These are phyloP conservation scores for Lasioglossum marginatum DNA, from an alignment of 2,888 invertebrate species.

Conservation along the genomic window DNA sequence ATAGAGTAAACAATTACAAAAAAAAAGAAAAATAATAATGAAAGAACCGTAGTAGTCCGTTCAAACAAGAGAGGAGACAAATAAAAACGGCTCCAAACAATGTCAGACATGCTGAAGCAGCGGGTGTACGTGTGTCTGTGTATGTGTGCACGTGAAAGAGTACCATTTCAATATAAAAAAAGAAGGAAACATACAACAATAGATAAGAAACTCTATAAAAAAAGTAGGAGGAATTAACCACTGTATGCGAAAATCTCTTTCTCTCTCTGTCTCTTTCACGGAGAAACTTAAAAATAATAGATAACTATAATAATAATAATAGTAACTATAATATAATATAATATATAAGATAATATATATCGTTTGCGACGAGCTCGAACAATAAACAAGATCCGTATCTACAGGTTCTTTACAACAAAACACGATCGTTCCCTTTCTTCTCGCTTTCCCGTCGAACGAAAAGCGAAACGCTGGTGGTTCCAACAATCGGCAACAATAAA, in stretches of 20 bases:
- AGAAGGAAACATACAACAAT: conserved; percentile 11
- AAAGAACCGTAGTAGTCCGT: conserved; percentile 47
- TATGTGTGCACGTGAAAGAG: conserved; percentile 37
- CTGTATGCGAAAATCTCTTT: conserved; percentile 74
- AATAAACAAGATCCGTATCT: conserved; percentile 79
- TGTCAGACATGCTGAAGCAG: conserved; percentile 31
- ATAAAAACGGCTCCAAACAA: conserved; percentile 40
- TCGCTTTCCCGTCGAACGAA: background rate
- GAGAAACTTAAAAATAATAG: conserved; percentile 72
- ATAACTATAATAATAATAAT: conserved; percentile 62
- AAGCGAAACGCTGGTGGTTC: background rate
- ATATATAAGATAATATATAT: conserved; percentile 63
- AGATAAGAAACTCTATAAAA: conserved; percentile 47
- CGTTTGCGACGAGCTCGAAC: conserved; percentile 71
- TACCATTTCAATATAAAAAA: conserved; percentile 42
- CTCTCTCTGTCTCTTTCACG: conserved; percentile 11
- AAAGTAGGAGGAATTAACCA: conserved; percentile 68
- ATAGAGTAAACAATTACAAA: background rate
- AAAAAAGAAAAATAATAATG: background rate
- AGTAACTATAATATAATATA: conserved; percentile 34
- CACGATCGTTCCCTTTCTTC: conserved; percentile 34
- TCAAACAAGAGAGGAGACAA: conserved; percentile 39
- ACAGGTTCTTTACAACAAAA: conserved; percentile 69
- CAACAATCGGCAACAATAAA: background rate
- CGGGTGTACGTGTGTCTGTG: background rate